These are phyloP conservation scores for Platerodrilus igneus DNA, from an alignment of 2,888 invertebrate genomes.

Conservation along the genomic window DNA sequence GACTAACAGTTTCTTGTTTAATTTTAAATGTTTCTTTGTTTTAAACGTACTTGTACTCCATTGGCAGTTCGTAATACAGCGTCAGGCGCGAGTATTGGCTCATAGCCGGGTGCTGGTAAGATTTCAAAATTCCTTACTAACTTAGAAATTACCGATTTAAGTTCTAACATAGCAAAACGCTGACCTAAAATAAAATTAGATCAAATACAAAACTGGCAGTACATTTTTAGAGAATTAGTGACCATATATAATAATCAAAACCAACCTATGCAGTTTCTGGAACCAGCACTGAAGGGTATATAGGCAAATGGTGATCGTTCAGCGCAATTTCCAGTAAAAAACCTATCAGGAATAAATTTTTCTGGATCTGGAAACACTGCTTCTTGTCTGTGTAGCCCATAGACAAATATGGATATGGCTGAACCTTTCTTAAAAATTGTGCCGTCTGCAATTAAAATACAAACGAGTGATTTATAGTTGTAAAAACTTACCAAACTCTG, in stretches of 20 bases:
- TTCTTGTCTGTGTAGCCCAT: conserved; percentile 50
- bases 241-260: too few relatives aligned
- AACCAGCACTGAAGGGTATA: conserved; percentile 61
- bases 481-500: conserved; percentile 34
- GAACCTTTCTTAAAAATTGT: conserved; percentile 41
- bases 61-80: conserved; percentile 50
- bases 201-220: too few relatives aligned
- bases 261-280: conserved; percentile 59
- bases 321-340: conserved; percentile 41
- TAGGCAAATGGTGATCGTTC: conserved; percentile 51
- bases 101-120: conserved; percentile 38
- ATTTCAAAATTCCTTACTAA: conserved; percentile 49
- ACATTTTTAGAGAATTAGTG: too few relatives aligned
- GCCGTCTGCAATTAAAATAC: conserved; percentile 26
- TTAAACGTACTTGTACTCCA: conserved; percentile 46
- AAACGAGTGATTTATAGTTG: too few relatives aligned
- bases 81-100: conserved; percentile 47
- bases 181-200: conserved; percentile 40
- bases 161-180: conserved; percentile 51
- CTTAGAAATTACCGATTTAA: conserved; percentile 52
- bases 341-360: conserved; percentile 54
- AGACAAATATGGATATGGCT: conserved; percentile 45
- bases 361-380: conserved; percentile 53
- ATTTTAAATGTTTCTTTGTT: conserved; percentile 15
- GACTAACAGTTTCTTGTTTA: too few relatives aligned